Evolutionary conservation across 2,113 vertebrate species (phyloP).

Genomic region (Larimichthys crocea): DNA sequence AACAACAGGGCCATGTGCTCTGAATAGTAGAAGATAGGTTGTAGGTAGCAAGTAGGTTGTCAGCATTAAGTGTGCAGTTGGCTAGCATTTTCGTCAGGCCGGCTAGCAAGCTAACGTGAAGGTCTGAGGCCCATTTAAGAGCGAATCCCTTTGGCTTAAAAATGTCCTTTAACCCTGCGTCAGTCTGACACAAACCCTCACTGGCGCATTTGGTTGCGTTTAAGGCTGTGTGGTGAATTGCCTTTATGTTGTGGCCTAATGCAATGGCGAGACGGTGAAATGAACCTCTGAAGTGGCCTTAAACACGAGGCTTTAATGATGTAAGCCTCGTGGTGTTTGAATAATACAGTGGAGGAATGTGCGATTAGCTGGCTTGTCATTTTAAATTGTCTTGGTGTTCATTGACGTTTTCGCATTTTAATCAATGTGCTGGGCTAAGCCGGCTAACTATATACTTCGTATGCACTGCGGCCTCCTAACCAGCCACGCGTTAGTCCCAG

Average conservation of each 20-base stretch:
- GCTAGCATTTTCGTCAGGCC: constrained; percentile 18
- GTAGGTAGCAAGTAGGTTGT: not conserved
- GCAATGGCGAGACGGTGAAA: not conserved
- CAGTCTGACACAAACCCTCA: constrained; percentile 3
- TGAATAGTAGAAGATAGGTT: not conserved
- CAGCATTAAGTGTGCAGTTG: not conserved
- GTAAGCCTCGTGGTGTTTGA: not conserved
- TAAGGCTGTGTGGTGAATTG: not conserved
- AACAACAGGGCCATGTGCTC: not conserved
- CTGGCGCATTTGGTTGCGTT: not conserved
- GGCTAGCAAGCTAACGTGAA: constrained; percentile 67
- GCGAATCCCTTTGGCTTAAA: constrained; percentile 9
- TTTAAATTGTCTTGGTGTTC: not conserved
- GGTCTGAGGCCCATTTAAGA: constrained; percentile 71
- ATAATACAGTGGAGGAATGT: not conserved
- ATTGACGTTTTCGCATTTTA: not conserved
- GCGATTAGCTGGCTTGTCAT: not conserved
- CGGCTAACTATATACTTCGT: constrained; percentile 23
- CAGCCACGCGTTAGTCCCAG: constrained; percentile 35
- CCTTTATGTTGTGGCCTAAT: not conserved
- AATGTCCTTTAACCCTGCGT: constrained; percentile 62
- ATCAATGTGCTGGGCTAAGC: not conserved
- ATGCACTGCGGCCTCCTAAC: constrained; percentile 64
- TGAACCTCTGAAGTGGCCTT: not conserved
- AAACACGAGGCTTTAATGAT: constrained; percentile 35